These are phyloP conservation scores for Eurois occulta DNA, from an alignment of 2,888 invertebrate genomes.

Conservation along the genomic window DNA sequence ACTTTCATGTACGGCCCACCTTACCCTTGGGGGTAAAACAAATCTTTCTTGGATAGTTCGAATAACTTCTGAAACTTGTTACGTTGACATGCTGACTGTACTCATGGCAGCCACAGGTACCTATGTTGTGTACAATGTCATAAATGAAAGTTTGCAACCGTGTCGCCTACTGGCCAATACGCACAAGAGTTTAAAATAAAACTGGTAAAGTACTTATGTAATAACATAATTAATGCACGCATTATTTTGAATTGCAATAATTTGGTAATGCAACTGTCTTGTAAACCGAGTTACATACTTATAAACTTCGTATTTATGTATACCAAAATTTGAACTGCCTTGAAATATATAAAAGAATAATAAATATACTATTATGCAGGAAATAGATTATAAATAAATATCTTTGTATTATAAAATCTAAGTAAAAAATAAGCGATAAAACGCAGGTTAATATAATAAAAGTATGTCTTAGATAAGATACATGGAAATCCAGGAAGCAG, in stretches of 20 bases:
- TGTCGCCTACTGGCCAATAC: constrained; percentile 27
- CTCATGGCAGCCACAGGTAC: constrained; percentile 20
- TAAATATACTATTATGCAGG: background rate
- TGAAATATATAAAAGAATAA: background rate
- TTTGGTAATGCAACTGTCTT: constrained; percentile 17
- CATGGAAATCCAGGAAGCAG: constrained; percentile 30
- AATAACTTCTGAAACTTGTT: background rate
- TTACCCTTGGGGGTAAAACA: background rate
- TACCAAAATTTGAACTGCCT: constrained; percentile 5
- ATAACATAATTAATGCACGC: constrained; percentile 25
- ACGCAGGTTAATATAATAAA: constrained; percentile 18
- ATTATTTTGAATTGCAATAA: constrained; percentile 23
- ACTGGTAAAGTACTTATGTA: constrained; percentile 19
- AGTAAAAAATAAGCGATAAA: constrained; percentile 30
- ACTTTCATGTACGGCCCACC: background rate
- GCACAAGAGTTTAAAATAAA: constrained; percentile 25
- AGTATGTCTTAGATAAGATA: constrained; percentile 46
- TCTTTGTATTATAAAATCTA: constrained; percentile 15
- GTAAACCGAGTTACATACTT: constrained; percentile 17
- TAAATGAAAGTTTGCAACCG: constrained; percentile 50
- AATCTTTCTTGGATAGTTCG: background rate
- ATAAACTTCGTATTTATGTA: background rate
- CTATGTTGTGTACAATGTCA: constrained; percentile 33
- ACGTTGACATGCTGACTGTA: constrained; percentile 22
- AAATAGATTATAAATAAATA: background rate